phyloP scores from a whole-genome alignment of 2,113 vertebrate genomes.

The Ascaphus truei region DNA sequence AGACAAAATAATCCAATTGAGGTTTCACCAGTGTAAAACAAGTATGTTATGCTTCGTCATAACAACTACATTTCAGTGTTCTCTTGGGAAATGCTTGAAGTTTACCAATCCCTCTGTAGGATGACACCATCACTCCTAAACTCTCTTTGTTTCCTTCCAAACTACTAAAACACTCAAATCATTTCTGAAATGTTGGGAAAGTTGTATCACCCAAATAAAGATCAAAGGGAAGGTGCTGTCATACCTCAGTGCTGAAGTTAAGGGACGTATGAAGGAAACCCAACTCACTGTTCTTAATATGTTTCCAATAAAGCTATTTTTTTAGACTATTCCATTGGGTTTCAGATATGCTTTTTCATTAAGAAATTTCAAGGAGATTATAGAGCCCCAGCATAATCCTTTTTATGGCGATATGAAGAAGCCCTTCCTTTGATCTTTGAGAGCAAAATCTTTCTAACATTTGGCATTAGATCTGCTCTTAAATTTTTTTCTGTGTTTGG shows the following conservation, averaged over 20 bases:
- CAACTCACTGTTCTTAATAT: conserved; percentile 16
- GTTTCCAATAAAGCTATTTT: conserved; percentile 29
- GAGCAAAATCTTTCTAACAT: background rate
- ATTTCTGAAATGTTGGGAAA: background rate
- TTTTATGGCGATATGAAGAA: conserved; percentile 9
- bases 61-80: no score
- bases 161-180: background rate
- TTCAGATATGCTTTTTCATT: conserved; percentile 5
- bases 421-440: conserved; percentile 1
- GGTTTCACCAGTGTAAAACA: no score
- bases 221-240: conserved; percentile 25
- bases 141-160: no score
- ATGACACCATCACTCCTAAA: background rate
- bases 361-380: conserved; percentile 21
- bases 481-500: background rate
- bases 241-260: conserved; percentile 2
- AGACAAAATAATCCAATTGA: no score
- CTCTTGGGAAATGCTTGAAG: no score
- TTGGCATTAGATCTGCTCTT: background rate
- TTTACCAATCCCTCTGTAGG: no score
- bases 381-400: background rate
- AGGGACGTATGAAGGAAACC: background rate
- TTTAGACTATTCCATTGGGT: background rate
- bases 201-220: conserved; percentile 1
- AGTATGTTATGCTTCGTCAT: no score